Evolutionary conservation across 1,140 invertebrate genomes (phyloP).

Genomic region (Cephus cinctus): DNA sequence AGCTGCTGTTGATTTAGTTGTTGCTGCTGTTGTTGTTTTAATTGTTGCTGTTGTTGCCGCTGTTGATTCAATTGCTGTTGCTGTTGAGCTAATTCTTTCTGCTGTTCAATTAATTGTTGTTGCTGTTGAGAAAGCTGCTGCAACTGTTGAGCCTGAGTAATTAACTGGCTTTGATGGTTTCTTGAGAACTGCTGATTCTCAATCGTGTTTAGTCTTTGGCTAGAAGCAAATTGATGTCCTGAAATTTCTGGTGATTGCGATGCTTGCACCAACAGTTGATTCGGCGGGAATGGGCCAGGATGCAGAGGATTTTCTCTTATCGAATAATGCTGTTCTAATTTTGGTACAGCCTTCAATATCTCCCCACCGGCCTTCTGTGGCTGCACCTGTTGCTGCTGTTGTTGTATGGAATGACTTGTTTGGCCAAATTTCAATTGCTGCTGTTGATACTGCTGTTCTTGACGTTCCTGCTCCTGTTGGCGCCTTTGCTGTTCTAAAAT

Average conservation of each 20-base stretch:
- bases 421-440: constrained; percentile 32
- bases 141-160: no score
- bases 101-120: no score
- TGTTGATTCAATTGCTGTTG: constrained; percentile 21
- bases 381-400: constrained; percentile 44
- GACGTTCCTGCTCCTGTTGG: constrained; percentile 29
- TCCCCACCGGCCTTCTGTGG: constrained; percentile 62
- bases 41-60: constrained; percentile 46
- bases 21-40: constrained; percentile 35
- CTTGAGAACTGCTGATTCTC: constrained; percentile 25
- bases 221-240: constrained; percentile 28
- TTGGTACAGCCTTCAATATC: constrained; percentile 71
- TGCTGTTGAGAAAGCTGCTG: no score
- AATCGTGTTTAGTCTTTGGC: constrained; percentile 30
- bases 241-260: constrained; percentile 20
- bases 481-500: constrained; percentile 45
- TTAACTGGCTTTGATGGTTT: constrained; percentile 14
- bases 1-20: constrained; percentile 48
- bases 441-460: constrained; percentile 31
- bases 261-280: constrained; percentile 21
- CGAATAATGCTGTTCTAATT: constrained; percentile 70
- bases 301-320: constrained; percentile 52
- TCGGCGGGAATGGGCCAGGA: constrained; percentile 50
- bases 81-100: no score
- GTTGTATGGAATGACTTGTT: constrained; percentile 43